Conservation (phyloP, 2,113 vertebrate genomes). For the Eolophus roseicapilla region DNA sequence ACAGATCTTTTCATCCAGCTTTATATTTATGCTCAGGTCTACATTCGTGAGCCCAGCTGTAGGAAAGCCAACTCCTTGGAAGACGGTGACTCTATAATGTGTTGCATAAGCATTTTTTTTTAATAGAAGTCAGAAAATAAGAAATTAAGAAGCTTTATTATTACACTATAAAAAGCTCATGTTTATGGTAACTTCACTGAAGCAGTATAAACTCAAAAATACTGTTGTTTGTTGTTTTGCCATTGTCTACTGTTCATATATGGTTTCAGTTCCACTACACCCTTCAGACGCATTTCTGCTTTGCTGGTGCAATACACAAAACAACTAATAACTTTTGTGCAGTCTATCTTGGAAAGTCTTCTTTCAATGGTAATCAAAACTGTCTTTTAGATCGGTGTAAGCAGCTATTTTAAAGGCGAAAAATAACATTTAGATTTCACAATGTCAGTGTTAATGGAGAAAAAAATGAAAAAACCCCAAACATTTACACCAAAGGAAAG, state of each 20-base stretch:
- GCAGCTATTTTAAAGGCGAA: neutral
- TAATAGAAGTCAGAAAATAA: neutral
- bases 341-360: neutral
- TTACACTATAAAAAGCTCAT: slow-evolving; percentile 42
- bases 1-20: neutral
- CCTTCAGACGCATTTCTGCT: slow-evolving; percentile 4
- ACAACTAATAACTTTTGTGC: neutral
- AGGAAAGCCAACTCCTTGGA: neutral
- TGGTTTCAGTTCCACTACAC: neutral
- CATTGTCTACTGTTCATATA: slow-evolving; percentile 1
- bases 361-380: neutral
- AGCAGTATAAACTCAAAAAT: slow-evolving; percentile 36
- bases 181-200: slow-evolving; percentile 48
- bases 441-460: neutral
- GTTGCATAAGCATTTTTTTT: neutral
- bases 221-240: neutral
- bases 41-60: neutral
- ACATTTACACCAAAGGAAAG: neutral
- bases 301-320: neutral
- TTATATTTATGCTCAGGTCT: neutral
- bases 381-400: neutral
- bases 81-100: neutral
- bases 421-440: neutral
- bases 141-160: slow-evolving; percentile 35
- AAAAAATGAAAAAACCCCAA: neutral